Base-by-base conservation (phyloP, 2,797 vertebrate genomes). In the Rhabdomys pumilio region DNA sequence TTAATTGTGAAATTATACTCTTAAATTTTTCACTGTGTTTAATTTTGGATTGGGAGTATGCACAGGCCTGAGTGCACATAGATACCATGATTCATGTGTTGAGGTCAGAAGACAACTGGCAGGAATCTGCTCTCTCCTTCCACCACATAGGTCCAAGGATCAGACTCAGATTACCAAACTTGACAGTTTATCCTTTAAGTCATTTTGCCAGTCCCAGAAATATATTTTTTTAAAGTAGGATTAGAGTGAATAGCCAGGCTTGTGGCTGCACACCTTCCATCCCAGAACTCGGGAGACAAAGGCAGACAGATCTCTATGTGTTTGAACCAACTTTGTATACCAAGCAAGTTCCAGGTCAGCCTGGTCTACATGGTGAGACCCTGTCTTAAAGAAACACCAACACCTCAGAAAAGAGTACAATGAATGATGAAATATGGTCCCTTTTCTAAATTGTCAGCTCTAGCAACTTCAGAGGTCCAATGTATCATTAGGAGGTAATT, bases 1-100 rank as follows among this genome's bases (percentile, higher is more conserved):
- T 96, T 93, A 31, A 69, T 92, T 91, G 75, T 57, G 75, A 14
- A 94, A 77, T 90, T 92, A 15, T 90, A 31, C 53, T 72, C 69
- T 72, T 15, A 87, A 38, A 1, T 53, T 11, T 86, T 69, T 53
- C 47, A n/a, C n/a, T 69, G 34, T 50, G 83, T 69, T 69, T 26
- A 24, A 24, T 50, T 67, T 19, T 69, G 57, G 63, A 50, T 44
- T 53, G 31, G 31, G 63, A 7, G 83, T 11, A 50, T 67, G 63
- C 31, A 14, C 11, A 67, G 44, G 12, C 63, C 83, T 50, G 83
- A 69, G 11, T n/a, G 13, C 11, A 24, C 5, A 14, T 24, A n/a
- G 34, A n/a, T 17, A 34, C 47, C 47, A 26, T 38, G 84, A 72
- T 10, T 12, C 13, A 10, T 10, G 47, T 34, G 29, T n/a, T 44